phyloP scores from a whole-genome alignment of 1,140 invertebrate genomes.

The Pseudachorutes palmiensis region DNA sequence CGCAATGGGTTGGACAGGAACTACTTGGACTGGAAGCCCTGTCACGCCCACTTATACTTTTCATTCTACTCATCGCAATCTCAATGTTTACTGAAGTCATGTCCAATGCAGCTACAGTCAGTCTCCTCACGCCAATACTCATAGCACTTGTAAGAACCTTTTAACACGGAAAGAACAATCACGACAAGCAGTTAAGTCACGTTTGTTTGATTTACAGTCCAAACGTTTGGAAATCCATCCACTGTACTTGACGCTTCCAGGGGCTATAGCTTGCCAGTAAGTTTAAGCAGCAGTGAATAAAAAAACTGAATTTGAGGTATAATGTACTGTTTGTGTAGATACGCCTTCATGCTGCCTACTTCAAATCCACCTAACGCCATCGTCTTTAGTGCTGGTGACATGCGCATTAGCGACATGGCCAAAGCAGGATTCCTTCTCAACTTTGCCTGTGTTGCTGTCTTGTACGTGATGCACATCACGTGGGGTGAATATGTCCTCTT shows the following conservation, averaged over 20 bases:
- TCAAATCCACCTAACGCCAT: slow-evolving; percentile 89
- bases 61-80: slow-evolving; percentile 44
- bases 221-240: slow-evolving; percentile 63
- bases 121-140: slow-evolving; percentile 68
- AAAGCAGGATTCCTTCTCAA: slow-evolving; percentile 60
- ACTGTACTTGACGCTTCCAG: slow-evolving; percentile 75
- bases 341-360: slow-evolving; percentile 66
- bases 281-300: too few relatives aligned
- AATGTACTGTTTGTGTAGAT: too few relatives aligned
- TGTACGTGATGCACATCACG: slow-evolving; percentile 60
- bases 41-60: slow-evolving; percentile 40
- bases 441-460: slow-evolving; percentile 60
- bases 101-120: slow-evolving; percentile 73
- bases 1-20: slow-evolving; percentile 41
- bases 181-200: too few relatives aligned
- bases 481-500: slow-evolving; percentile 45
- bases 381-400: slow-evolving; percentile 50
- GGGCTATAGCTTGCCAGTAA: slow-evolving; percentile 68
- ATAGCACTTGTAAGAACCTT: slow-evolving; percentile 61
- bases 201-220: slow-evolving; percentile 49
- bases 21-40: slow-evolving; percentile 40
- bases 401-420: slow-evolving; percentile 41
- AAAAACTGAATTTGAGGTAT: too few relatives aligned
- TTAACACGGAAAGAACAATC: too few relatives aligned
- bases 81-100: slow-evolving; percentile 65